phyloP scores from a whole-genome alignment of 1,140 invertebrate genomes.

The Macrostomum lignano region DNA sequence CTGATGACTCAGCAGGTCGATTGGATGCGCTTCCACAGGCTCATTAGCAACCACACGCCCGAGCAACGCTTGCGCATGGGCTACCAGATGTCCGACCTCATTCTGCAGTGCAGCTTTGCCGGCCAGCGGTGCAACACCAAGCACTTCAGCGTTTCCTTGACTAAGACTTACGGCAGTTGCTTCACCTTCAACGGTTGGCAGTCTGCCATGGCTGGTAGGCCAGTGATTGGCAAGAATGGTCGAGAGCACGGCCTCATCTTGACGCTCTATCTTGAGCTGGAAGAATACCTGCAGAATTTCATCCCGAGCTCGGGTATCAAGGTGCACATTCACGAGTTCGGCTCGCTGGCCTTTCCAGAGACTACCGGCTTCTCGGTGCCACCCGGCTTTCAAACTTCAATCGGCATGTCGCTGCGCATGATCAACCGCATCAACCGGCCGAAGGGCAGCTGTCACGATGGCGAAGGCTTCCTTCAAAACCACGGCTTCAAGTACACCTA shows the following conservation, averaged over 20 bases:
- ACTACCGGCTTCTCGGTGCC: conserved; percentile 21
- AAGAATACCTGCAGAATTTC: conserved; percentile 16
- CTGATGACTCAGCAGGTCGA: neutral
- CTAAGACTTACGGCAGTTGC: conserved; percentile 6
- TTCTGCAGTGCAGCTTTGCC: conserved; percentile 1
- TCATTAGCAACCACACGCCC: too few relatives aligned
- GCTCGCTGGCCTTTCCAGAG: conserved; percentile 21
- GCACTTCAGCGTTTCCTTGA: conserved; percentile 11
- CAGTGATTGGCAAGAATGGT: conserved; percentile 9
- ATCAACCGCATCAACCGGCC: too few relatives aligned
- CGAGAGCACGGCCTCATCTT: conserved; percentile 14
- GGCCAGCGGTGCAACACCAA: conserved; percentile 7
- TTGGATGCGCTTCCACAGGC: neutral
- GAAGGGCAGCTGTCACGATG: too few relatives aligned
- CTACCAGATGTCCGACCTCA: conserved; percentile 1
- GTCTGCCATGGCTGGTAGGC: conserved; percentile 8
- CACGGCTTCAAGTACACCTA: too few relatives aligned
- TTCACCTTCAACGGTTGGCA: conserved; percentile 10
- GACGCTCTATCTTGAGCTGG: conserved; percentile 18
- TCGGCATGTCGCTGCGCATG: too few relatives aligned
- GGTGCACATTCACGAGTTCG: conserved; percentile 19
- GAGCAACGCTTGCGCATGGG: neutral
- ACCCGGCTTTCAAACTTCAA: conserved; percentile 16
- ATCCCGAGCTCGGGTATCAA: conserved; percentile 18
- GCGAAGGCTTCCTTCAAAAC: too few relatives aligned